Evolutionary conservation across 1,140 invertebrate genomes (phyloP).

Genomic region (Aradophagus sp.): DNA sequence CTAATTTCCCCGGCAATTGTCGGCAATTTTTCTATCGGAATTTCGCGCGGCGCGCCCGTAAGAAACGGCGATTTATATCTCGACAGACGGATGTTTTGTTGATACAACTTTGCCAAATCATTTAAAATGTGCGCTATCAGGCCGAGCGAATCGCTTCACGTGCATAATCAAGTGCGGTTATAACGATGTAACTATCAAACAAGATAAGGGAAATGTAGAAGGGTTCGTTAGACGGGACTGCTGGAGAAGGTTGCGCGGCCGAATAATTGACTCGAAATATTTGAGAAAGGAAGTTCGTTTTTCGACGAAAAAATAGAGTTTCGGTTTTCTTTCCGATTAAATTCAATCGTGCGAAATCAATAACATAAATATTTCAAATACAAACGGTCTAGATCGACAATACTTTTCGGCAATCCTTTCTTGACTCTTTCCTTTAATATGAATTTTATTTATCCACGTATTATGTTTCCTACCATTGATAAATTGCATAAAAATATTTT

Average conservation of each 20-base stretch:
- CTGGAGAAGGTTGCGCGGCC: slow-evolving; percentile 17
- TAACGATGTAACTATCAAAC: slow-evolving; percentile 50
- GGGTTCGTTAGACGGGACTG: slow-evolving; percentile 30
- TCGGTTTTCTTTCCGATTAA: too few relatives aligned
- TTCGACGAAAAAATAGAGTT: too few relatives aligned
- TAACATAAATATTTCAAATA: too few relatives aligned
- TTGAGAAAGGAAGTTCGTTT: slow-evolving; percentile 4
- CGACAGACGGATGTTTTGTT: slow-evolving; percentile 34
- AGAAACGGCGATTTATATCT: slow-evolving; percentile 25
- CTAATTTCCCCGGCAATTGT: slow-evolving; percentile 25
- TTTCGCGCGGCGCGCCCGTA: too few relatives aligned
- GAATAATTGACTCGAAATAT: slow-evolving; percentile 36
- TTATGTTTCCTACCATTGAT: too few relatives aligned
- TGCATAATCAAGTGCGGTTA: slow-evolving; percentile 51
- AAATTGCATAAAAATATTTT: too few relatives aligned
- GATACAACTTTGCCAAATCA: slow-evolving; percentile 45
- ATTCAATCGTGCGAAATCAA: too few relatives aligned
- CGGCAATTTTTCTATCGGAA: slow-evolving; percentile 5
- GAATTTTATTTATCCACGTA: too few relatives aligned
- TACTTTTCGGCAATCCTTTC: too few relatives aligned
- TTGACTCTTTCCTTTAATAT: too few relatives aligned
- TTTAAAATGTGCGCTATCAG: slow-evolving; percentile 48
- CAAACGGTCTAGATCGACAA: too few relatives aligned
- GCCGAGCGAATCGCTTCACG: slow-evolving; percentile 39
- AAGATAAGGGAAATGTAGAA: slow-evolving; percentile 39